Percentiles rank a stretch among this genome's conserved stretches.
Conservation (phyloP, 2,797 vertebrate genomes). For the Lacerta bilineata region DNA sequence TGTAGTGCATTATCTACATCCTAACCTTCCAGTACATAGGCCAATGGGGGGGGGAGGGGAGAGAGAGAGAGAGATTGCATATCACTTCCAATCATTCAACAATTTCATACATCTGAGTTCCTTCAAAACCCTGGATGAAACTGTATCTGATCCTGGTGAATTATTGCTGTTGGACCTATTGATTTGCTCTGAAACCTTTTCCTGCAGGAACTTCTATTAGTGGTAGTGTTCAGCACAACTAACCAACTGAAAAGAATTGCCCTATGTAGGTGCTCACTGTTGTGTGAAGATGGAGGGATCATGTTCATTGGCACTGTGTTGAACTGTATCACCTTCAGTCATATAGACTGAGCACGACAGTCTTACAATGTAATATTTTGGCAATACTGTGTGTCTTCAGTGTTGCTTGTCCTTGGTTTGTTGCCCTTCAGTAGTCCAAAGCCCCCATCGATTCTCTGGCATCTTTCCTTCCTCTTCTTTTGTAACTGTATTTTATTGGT, state of each 20-base stretch:
- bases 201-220: conserved; percentile 5
- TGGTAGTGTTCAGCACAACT: background rate
- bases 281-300: background rate
- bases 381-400: background rate
- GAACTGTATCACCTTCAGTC: background rate
- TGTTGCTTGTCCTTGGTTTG: background rate
- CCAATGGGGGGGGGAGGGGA: background rate
- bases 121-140: conserved; percentile 17
- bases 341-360: background rate
- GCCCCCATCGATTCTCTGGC: background rate
- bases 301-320: background rate
- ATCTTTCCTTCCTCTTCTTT: background rate
- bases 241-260: background rate
- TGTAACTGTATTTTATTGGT: too few relatives aligned
- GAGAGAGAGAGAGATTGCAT: background rate
- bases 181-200: background rate
- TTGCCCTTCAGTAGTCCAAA: background rate
- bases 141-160: background rate
- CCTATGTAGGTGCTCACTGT: background rate
- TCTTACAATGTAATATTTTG: background rate
- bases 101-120: background rate
- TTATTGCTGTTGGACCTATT: background rate
- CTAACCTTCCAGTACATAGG: background rate
- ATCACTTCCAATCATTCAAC: background rate
- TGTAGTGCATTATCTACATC: background rate